Evolutionary conservation across 1,140 invertebrate species (phyloP), one percentile per base, ranked within the genome.

Genomic region (Drosophila trapezifrons): DNA sequence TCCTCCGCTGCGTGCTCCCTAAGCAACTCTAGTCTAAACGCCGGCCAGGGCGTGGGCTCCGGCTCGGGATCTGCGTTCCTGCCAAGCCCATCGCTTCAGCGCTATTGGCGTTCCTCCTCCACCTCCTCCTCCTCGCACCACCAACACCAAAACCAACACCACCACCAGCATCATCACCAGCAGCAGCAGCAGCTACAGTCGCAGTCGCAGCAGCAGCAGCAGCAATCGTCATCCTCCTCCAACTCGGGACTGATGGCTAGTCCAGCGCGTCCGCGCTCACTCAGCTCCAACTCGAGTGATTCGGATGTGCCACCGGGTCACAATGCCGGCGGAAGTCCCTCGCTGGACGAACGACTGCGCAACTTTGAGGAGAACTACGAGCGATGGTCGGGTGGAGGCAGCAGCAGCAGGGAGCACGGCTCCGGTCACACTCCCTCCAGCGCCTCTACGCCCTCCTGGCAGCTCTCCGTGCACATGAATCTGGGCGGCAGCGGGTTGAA

Each of bases 301-400:
- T 93, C 91, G 7, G 93, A 93, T 93, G 84, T 85, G 92, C 93
- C 74, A 92, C 93, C 73, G 93, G 66, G 93, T 45, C 94, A 93
- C 78, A 76, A 73, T 22, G 69, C 77, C 0, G 95, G 92, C 51
- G 93, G 86, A 79, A 93, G 82, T 86, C 95, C 94, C 1, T 95
- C 95, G 37, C 93, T 98, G 54, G 97, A 98, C 81, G 97, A 99
- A 91, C 93, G 98, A 62, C 97, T 99, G 43, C 92, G 93, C 92
- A 96, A 92, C 95, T 93, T 99, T 15, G 98, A 99, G 92, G 98
- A 98, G 92, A 98, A 97, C 90, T 98, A 97, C 84, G 97, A 98
- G 92, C 96, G 96, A 63, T 98, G 97, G 96, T 96, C 95, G 12
- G 96, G 96, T 10, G 94, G 94, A 12, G 94, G 95, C 25, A 93